A percentile compares a stretch with the other conserved stretches of the same genome.
Conservation (phyloP, 2,113 vertebrate species). For the Ptilorrhoa leucosticta region DNA sequence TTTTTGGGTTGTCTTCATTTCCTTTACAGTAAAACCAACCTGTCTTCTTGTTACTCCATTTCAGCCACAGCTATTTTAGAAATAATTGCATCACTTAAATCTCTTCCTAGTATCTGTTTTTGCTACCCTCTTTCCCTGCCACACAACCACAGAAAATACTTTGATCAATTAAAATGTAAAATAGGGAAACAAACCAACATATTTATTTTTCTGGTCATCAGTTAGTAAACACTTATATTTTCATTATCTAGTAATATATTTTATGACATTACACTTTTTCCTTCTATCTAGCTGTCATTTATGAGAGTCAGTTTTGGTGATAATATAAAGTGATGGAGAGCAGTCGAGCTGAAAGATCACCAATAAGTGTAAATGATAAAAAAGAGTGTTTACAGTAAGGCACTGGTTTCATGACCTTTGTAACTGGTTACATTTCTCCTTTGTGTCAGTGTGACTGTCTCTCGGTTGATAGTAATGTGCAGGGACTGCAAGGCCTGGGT, state of each 20-base stretch:
- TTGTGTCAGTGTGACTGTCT: not conserved
- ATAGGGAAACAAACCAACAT: not conserved
- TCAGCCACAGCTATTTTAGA: not conserved
- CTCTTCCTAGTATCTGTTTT: not conserved
- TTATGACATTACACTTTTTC: not conserved
- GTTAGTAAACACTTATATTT: not conserved
- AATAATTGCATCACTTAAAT: not conserved
- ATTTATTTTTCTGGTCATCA: not conserved
- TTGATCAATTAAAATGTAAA: not conserved
- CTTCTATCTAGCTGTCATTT: not conserved
- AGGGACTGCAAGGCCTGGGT: accelerated
- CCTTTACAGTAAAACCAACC: not conserved
- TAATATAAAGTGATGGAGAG: not conserved
- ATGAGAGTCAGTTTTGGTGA: not conserved
- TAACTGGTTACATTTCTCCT: not conserved
- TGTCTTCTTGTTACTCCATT: not conserved
- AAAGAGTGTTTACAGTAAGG: not conserved
- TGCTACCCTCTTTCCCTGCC: not conserved
- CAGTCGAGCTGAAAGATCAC: not conserved
- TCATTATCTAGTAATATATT: not conserved
- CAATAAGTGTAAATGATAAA: not conserved
- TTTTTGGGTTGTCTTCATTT: not conserved
- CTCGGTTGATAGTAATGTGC: not conserved
- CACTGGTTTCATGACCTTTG: not conserved
- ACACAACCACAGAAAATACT: not conserved